These are phyloP conservation scores for Cydia strobilella DNA, from an alignment of 1,140 invertebrate species.

Conservation along the genomic window DNA sequence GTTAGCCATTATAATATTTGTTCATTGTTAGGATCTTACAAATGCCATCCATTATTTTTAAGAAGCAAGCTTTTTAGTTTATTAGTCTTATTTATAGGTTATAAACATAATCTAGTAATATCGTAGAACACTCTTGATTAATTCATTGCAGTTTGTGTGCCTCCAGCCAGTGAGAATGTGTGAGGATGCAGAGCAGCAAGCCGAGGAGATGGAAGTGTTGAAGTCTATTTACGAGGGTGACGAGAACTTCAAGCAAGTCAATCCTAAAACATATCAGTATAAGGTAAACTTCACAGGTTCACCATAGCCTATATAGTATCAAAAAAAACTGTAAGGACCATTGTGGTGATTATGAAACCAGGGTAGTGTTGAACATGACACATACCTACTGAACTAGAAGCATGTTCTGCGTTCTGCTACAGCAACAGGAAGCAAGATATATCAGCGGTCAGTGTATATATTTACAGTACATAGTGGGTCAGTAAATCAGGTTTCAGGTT, in stretches of 20 bases:
- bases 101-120: background rate
- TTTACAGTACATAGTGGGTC: too few relatives aligned
- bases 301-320: too few relatives aligned
- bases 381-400: too few relatives aligned
- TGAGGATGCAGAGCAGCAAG: conserved; percentile 84
- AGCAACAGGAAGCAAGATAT: too few relatives aligned
- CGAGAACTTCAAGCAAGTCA: conserved; percentile 90
- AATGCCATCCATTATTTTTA: too few relatives aligned
- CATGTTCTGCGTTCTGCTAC: too few relatives aligned
- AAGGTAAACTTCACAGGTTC: conserved; percentile 83
- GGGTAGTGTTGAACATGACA: too few relatives aligned
- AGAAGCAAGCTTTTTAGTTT: background rate
- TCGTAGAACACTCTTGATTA: background rate
- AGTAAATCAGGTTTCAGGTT: too few relatives aligned
- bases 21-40: background rate
- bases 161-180: conserved; percentile 53
- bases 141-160: background rate
- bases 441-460: too few relatives aligned
- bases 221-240: conserved; percentile 97
- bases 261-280: conserved; percentile 91
- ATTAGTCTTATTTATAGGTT: background rate
- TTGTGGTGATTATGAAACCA: too few relatives aligned
- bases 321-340: too few relatives aligned
- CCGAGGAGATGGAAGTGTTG: conserved; percentile 95
- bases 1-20: background rate